Percentiles rank a stretch among this genome's conserved stretches.
phyloP scores from a whole-genome alignment of 2,113 vertebrate species.

The Leucosticte australis region DNA sequence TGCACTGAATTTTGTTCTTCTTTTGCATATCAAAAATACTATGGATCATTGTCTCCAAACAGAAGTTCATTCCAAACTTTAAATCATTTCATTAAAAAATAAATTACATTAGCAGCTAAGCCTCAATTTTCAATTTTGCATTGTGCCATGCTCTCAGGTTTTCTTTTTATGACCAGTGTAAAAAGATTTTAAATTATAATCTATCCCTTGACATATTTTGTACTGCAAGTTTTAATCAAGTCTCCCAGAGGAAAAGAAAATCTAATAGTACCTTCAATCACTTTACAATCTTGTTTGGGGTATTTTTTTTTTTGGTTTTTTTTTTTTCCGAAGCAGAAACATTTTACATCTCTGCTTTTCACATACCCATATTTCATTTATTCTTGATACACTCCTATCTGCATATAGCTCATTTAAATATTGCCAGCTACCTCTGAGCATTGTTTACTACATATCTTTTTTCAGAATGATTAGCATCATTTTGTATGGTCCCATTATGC shows the following conservation, averaged over 20 bases:
- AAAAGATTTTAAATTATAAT: constrained; percentile 63
- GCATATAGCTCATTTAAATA: constrained; percentile 8
- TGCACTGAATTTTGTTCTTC: not conserved
- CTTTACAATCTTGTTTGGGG: constrained; percentile 11
- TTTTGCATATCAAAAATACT: constrained; percentile 12
- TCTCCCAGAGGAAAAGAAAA: constrained; percentile 37
- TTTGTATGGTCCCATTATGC: not conserved
- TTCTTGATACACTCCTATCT: not conserved
- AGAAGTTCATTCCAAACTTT: constrained; percentile 58
- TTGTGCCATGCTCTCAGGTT: constrained; percentile 32
- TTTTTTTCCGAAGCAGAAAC: not conserved
- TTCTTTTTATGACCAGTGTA: constrained; percentile 44
- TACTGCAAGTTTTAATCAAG: constrained; percentile 53
- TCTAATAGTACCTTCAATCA: constrained; percentile 34
- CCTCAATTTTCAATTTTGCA: constrained; percentile 49
- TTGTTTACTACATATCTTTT: not conserved
- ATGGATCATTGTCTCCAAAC: constrained; percentile 57
- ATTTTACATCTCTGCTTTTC: constrained; percentile 30
- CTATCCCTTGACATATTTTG: constrained; percentile 31
- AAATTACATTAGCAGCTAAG: constrained; percentile 58
- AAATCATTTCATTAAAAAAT: constrained; percentile 63
- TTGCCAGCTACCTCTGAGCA: not conserved
- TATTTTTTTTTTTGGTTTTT: not conserved
- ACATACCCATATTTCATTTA: not conserved
- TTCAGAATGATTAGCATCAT: constrained; percentile 11